Base-by-base conservation (phyloP, 2,888 invertebrate species). In the Apamea monoglypha region DNA sequence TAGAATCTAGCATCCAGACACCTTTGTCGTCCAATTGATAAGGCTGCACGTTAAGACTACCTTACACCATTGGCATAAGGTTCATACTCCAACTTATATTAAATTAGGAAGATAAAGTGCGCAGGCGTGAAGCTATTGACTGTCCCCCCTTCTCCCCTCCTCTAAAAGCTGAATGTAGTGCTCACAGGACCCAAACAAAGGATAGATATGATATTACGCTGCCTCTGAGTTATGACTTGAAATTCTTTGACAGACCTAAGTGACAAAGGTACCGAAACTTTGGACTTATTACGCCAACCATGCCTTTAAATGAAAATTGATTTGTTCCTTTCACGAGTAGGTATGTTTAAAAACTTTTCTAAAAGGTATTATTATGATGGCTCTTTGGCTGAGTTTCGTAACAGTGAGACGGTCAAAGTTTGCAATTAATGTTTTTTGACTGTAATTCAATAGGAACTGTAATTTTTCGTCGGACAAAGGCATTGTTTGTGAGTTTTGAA, bases 71-170 rank as follows among this genome's bases (percentile, higher is more conserved):
- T n/a, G 50, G 0, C 14, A 29, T 87, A 90, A 80, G 85, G 87
- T 83, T 84, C 53, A 82, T 78, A 85, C 83, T 89, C 10, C 66
- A 47, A 21, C 78, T 56, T 47, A n/a, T 50, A 74, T 70, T 32
- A 63, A 71, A 81, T 81, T 87, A 80, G 80, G 83, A 86, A 83
- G 80, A 80, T 78, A 77, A 76, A 91, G 80, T 88, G 90, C 96
- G 96, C 96, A 93, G 88, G 96, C 96, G 95, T 92, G 90, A 83
- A 88, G 91, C 91, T 96, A 96, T 96, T 92, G 96, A 96, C 94
- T 93, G 80, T 90, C 88, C 92, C 92, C 92, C 92, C 90, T 84
- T 71, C 81, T 12, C 79, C 88, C 89, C 88, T 88, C 80, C 86
- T 70, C 83, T 87, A 83, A 91, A 92, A 91, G 90, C 92, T 93